phyloP scores from a whole-genome alignment of 2,797 vertebrate genomes.

The Agapornis canus region DNA sequence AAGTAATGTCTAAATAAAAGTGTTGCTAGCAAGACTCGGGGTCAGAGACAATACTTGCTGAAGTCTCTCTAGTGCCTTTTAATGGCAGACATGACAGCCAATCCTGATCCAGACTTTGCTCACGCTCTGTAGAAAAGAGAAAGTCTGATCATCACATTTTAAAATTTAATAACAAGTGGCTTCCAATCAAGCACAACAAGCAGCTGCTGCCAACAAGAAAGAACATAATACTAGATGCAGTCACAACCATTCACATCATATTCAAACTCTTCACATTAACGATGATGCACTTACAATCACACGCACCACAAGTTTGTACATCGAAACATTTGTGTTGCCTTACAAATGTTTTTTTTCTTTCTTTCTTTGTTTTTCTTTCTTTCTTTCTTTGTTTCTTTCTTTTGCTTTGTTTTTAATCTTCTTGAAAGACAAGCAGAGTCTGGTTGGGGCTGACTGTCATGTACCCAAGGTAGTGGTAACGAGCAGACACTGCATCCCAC shows the following conservation, averaged over 20 bases:
- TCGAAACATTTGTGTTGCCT: slow-evolving; percentile 66
- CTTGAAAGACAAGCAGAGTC: slow-evolving; percentile 81
- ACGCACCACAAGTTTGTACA: slow-evolving; percentile 66
- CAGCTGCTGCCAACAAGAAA: slow-evolving; percentile 75
- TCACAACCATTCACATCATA: slow-evolving; percentile 67
- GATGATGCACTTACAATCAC: slow-evolving; percentile 68
- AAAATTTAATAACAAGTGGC: slow-evolving; percentile 73
- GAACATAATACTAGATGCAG: slow-evolving; percentile 48
- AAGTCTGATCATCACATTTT: slow-evolving; percentile 85
- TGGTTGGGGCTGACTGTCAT: slow-evolving; percentile 85
- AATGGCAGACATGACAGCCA: slow-evolving; percentile 87
- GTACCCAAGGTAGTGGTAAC: slow-evolving; percentile 85
- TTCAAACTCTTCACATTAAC: slow-evolving; percentile 61
- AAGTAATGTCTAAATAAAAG: slow-evolving; percentile 42
- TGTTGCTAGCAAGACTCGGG: slow-evolving; percentile 61
- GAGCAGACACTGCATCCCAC: slow-evolving; percentile 80
- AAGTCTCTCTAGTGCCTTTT: slow-evolving; percentile 83
- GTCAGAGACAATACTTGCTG: slow-evolving; percentile 84
- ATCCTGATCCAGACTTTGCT: slow-evolving; percentile 89
- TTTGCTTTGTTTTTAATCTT: slow-evolving; percentile 45
- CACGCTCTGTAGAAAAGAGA: slow-evolving; percentile 87
- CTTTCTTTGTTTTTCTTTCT: background rate
- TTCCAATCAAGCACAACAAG: slow-evolving; percentile 78
- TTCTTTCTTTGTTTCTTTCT: background rate
- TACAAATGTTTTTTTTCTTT: slow-evolving; percentile 57